Conservation (phyloP, 2,888 invertebrate genomes). For the Fissipunctia ypsillon region DNA sequence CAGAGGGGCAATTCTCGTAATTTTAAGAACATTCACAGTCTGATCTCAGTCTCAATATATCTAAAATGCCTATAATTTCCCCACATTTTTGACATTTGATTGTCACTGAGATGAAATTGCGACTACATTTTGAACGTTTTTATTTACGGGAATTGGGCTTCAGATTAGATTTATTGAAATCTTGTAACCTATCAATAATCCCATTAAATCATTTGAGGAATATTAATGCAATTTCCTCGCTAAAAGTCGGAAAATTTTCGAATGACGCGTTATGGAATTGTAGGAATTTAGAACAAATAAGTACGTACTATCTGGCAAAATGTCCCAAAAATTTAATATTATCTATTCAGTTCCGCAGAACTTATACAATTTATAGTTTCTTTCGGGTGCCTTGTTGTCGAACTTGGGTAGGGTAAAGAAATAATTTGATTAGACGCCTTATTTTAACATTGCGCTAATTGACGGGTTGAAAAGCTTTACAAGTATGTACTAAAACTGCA, state of each 20-base stretch:
- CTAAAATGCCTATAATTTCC: too few relatives aligned
- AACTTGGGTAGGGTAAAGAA: slow-evolving; percentile 63
- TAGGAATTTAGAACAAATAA: neutral
- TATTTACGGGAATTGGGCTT: too few relatives aligned
- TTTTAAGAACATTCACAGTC: too few relatives aligned
- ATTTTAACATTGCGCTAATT: slow-evolving; percentile 24
- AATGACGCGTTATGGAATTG: neutral
- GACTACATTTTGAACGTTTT: too few relatives aligned
- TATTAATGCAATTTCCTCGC: neutral
- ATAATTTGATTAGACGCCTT: slow-evolving; percentile 27
- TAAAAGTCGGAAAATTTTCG: neutral
- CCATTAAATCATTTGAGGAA: neutral
- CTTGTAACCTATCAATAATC: neutral
- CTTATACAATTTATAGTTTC: slow-evolving; percentile 38
- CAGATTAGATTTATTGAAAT: neutral
- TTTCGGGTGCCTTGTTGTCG: slow-evolving; percentile 26
- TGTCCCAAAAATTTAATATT: neutral
- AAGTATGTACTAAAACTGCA: neutral
- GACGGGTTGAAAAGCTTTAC: slow-evolving; percentile 10
- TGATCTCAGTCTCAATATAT: too few relatives aligned
- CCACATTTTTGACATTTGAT: too few relatives aligned
- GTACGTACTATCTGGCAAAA: neutral
- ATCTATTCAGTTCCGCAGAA: slow-evolving; percentile 10
- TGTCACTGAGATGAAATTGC: too few relatives aligned
- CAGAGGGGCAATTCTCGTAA: too few relatives aligned